A percentile compares a stretch with the other conserved stretches of the same genome.
phyloP scores from a whole-genome alignment of 2,888 invertebrate genomes.

The Nymphalis urticae region DNA sequence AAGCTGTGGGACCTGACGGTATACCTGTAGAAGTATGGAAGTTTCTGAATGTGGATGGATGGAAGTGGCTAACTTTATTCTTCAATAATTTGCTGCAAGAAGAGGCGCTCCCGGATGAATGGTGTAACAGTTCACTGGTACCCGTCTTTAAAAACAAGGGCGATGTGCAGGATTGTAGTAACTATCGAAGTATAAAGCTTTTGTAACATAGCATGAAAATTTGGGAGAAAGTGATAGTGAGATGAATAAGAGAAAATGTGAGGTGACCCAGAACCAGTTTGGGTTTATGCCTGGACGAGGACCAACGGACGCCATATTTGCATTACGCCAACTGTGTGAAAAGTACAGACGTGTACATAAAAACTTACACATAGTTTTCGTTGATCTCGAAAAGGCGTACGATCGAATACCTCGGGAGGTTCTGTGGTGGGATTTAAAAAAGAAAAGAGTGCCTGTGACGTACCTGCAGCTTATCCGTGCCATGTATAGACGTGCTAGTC shows the following conservation, averaged over 20 bases:
- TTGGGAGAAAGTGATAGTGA: conserved; percentile 26
- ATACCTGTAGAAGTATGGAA: background rate
- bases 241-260: too few relatives aligned
- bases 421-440: conserved; percentile 34
- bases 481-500: conserved; percentile 16
- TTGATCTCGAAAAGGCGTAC: too few relatives aligned
- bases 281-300: too few relatives aligned
- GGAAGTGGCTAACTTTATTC: conserved; percentile 24
- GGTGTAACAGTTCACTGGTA: conserved; percentile 12
- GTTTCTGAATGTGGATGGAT: conserved; percentile 16
- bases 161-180: background rate
- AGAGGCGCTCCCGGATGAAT: conserved; percentile 20
- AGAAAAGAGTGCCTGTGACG: conserved; percentile 27
- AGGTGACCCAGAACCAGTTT: conserved; percentile 15
- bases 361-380: too few relatives aligned
- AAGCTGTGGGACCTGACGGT: too few relatives aligned
- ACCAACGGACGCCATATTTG: conserved; percentile 15
- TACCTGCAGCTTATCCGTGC: conserved; percentile 21
- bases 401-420: too few relatives aligned
- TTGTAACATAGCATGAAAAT: conserved; percentile 28
- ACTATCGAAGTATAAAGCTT: conserved; percentile 29
- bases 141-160: conserved; percentile 19
- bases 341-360: too few relatives aligned
- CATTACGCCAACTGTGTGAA: conserved; percentile 9
- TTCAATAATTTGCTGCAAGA: too few relatives aligned